Evolutionary conservation across 1,140 invertebrate species (phyloP).

Genomic region (Macrosteles quadrilineatus): DNA sequence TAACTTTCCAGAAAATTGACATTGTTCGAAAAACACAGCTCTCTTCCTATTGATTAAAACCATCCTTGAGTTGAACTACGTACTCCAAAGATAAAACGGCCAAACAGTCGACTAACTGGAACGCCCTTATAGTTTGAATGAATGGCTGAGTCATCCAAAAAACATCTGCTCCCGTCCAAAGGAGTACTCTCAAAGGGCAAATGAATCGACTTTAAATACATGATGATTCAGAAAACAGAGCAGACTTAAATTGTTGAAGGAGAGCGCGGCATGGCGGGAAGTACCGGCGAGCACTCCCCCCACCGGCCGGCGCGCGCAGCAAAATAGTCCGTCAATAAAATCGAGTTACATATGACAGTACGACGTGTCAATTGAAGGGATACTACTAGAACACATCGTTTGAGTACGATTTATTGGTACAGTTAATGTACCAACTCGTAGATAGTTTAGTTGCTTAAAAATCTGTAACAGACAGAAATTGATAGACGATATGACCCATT

Average conservation of each 20-base stretch:
- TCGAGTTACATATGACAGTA: not conserved
- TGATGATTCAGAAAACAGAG: slow-evolving; percentile 15
- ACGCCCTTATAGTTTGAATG: not conserved
- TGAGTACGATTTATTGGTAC: no score
- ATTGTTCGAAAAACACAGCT: no score
- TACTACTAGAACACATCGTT: no score
- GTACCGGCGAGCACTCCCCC: not conserved
- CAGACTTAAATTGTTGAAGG: slow-evolving; percentile 13
- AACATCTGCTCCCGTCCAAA: not conserved
- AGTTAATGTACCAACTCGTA: no score
- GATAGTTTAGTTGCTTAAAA: no score
- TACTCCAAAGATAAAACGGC: no score
- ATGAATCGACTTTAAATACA: slow-evolving; percentile 13
- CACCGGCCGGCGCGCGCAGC: slow-evolving; percentile 10
- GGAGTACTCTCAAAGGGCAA: slow-evolving; percentile 1
- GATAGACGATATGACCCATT: slow-evolving; percentile 23
- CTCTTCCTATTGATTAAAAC: no score
- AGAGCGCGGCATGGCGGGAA: not conserved
- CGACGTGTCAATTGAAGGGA: not conserved
- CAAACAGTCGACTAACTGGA: no score
- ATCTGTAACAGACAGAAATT: not conserved
- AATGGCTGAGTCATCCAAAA: slow-evolving; percentile 1
- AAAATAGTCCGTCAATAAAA: slow-evolving; percentile 12
- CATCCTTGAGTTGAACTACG: no score
- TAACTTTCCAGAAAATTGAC: no score